Conservation (phyloP, 30 jellyfish, hydroid and myxozoan species). For the Aurelia coerulea region DNA sequence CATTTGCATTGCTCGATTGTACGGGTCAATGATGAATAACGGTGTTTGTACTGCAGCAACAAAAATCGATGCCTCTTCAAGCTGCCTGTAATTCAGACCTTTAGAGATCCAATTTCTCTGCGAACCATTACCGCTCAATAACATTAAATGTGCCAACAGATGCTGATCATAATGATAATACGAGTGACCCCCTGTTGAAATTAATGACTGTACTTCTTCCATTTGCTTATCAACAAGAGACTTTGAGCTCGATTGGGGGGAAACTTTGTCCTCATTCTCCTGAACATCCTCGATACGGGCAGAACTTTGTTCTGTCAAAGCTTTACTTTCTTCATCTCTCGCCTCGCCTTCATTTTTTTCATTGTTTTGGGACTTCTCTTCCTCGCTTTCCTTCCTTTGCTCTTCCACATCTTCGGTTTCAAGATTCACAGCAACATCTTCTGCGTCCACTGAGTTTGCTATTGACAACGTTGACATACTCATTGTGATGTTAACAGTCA, state of each 20-base stretch:
- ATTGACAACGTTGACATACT: constrained; percentile 19
- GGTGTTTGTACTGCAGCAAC: constrained; percentile 58
- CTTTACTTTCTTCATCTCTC: neutral
- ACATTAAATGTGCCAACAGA: constrained; percentile 28
- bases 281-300: neutral
- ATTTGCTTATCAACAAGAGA: constrained; percentile 9
- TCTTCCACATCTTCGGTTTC: neutral
- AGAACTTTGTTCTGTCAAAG: neutral
- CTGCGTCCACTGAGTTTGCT: neutral
- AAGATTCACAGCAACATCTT: neutral
- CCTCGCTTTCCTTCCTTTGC: neutral
- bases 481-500: constrained; percentile 40
- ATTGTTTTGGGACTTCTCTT: neutral
- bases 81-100: constrained; percentile 56
- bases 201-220: constrained; percentile 30
- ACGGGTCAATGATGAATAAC: constrained; percentile 67
- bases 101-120: constrained; percentile 56
- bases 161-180: constrained; percentile 29
- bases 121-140: constrained; percentile 48
- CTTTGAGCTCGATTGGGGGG: neutral
- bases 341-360: neutral
- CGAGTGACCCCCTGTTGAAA: constrained; percentile 13
- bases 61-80: constrained; percentile 62
- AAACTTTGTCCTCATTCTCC: neutral
- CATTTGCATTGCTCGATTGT: constrained; percentile 39